Percentiles rank a stretch among this genome's conserved stretches.
These are phyloP conservation scores for Hypsibius dujardini DNA, from an alignment of 1,140 invertebrate genomes.

Conservation along the genomic window DNA sequence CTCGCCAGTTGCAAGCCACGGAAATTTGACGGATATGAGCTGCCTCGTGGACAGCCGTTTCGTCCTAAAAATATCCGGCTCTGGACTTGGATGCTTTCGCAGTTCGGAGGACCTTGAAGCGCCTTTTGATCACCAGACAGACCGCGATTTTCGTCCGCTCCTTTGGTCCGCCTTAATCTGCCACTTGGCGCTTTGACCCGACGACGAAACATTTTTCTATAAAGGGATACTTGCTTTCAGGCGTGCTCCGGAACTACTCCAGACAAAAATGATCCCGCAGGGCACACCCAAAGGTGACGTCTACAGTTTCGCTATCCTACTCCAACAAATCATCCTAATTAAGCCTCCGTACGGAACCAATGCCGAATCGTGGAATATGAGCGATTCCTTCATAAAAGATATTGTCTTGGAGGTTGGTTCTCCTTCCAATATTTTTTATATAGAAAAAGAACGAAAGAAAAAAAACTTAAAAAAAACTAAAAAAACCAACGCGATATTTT, in stretches of 20 bases:
- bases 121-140: not conserved
- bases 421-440: too few species aligned
- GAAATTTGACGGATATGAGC: not conserved
- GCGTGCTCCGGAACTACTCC: not conserved
- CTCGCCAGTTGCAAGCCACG: not conserved
- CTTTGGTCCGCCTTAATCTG: too few species aligned
- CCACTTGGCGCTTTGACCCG: too few species aligned
- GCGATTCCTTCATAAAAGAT: too few species aligned
- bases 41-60: slow-evolving; percentile 88
- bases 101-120: not conserved
- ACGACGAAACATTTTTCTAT: not conserved
- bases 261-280: not conserved
- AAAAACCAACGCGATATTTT: not conserved
- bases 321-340: not conserved
- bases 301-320: not conserved
- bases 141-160: not conserved
- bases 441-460: too few species aligned
- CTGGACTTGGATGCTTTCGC: slow-evolving; percentile 48
- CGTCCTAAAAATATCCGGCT: slow-evolving; percentile 90
- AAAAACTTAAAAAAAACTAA: too few species aligned
- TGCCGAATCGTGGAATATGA: too few species aligned
- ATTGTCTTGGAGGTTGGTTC: too few species aligned
- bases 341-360: not conserved
- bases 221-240: not conserved
- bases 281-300: not conserved